Base-by-base conservation (phyloP, 2,888 invertebrate species). In the Smittia aterrima region DNA sequence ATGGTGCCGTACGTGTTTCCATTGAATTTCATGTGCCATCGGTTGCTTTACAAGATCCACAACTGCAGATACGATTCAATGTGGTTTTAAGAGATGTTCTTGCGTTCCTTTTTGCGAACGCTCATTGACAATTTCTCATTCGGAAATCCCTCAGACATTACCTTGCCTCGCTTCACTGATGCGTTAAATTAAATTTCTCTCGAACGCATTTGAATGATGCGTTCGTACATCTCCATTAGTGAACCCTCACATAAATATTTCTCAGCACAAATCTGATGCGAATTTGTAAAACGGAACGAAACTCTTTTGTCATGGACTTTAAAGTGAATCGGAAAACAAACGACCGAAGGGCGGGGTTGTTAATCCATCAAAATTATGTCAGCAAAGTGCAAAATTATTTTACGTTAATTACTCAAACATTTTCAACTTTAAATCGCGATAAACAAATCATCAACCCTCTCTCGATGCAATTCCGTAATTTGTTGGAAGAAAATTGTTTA, bases 331-430 rank as follows among this genome's bases (percentile, higher is more conserved):
- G 6, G 38, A 38, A 7, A 7, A 38, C 11, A 38, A 38, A 38
- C 38, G 38, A 6, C 11, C 47, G 4, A 16, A 47, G 47, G 11
- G 11, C 47, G 58, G 18, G 47, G 58, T 58, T 18, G 18, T 70
- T 54, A 70, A 70, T 70, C 41, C 70, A 32, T 70, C 70, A 70
- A n/a, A 70, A 70, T 70, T 32, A 70, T 54, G 53, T 53, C 54
- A 53, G 27, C 9, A 67, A 24, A 67, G 67, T 67, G 67, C 32
- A 67, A 67, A 67, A 41, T 16, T 22, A 67, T 22, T 20, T 67
- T 18, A 40, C 20, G 20, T 40, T 67, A 67, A 67, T 67, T 67
- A 67, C 67, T 67, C 38, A 38, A 67, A 67, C 16, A 7, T 11
- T 27, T 54, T 25, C 58, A 58, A 58, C 18, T 58, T 4, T 18